phyloP scores from a whole-genome alignment of 2,888 invertebrate species.

The Belgica antarctica region DNA sequence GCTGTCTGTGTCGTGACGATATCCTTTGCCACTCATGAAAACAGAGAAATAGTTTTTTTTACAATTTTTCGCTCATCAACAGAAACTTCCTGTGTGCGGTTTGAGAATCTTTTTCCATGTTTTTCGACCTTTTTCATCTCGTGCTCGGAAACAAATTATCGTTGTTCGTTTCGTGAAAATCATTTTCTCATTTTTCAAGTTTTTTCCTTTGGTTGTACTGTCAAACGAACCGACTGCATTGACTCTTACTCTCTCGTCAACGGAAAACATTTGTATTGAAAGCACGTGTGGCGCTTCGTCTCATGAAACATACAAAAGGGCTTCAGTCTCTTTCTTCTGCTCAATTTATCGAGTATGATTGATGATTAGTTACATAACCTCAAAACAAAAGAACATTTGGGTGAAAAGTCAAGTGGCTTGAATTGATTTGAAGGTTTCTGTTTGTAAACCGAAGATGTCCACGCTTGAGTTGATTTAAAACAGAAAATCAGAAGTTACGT shows the following conservation, averaged over 20 bases:
- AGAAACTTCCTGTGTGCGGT: not conserved
- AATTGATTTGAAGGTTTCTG: too few species aligned
- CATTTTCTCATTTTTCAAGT: slow-evolving; percentile 7
- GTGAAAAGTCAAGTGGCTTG: too few species aligned
- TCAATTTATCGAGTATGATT: not conserved
- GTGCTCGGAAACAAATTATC: slow-evolving; percentile 2
- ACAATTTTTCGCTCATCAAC: not conserved
- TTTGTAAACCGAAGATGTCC: too few species aligned
- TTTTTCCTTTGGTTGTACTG: not conserved
- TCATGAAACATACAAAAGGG: not conserved
- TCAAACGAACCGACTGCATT: not conserved
- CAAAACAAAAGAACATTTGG: too few species aligned
- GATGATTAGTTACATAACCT: not conserved
- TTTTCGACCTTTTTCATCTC: too few species aligned
- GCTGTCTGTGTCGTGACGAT: not conserved
- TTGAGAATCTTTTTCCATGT: not conserved
- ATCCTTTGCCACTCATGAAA: too few species aligned
- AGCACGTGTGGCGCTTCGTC: too few species aligned
- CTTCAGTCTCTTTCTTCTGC: not conserved
- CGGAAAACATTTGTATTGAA: not conserved
- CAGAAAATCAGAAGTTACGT: too few species aligned
- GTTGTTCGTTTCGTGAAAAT: not conserved
- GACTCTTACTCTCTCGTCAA: not conserved
- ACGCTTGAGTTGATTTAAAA: too few species aligned
- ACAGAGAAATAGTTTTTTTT: too few species aligned